Conservation (phyloP, 1,140 invertebrate genomes). For the Lethrus apterus region DNA sequence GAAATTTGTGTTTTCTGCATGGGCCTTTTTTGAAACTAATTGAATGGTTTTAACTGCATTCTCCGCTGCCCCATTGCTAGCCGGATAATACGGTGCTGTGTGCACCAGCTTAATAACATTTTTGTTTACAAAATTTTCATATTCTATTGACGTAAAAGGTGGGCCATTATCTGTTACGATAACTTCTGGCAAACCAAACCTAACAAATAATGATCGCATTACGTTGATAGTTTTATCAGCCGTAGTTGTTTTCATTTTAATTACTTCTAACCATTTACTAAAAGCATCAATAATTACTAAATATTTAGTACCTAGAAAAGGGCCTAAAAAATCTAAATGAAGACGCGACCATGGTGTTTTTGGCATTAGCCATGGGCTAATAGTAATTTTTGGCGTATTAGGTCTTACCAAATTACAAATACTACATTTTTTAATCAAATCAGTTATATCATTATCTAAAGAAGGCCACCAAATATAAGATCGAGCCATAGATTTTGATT, state of each 20-base stretch:
- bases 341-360: conserved; percentile 2
- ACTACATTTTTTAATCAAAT: conserved; percentile 4
- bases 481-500: conserved; percentile 9
- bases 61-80: conserved; percentile 32
- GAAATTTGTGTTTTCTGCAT: background rate
- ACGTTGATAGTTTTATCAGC: background rate
- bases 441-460: conserved; percentile 14
- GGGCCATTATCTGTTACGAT: conserved; percentile 22
- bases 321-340: conserved; percentile 5
- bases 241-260: conserved; percentile 1
- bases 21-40: conserved; percentile 6
- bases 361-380: background rate
- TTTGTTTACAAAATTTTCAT: conserved; percentile 23
- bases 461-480: conserved; percentile 14
- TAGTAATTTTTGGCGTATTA: conserved; percentile 2
- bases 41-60: conserved; percentile 33
- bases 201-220: conserved; percentile 12
- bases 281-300: conserved; percentile 3
- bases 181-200: conserved; percentile 7
- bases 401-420: conserved; percentile 4
- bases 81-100: conserved; percentile 22
- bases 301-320: background rate
- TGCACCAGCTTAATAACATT: conserved; percentile 25
- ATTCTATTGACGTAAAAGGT: conserved; percentile 25
- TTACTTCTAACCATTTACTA: conserved; percentile 5